Evolutionary conservation across 1,140 invertebrate genomes (phyloP).

Genomic region (Bursaphelenchus mucronatus): DNA sequence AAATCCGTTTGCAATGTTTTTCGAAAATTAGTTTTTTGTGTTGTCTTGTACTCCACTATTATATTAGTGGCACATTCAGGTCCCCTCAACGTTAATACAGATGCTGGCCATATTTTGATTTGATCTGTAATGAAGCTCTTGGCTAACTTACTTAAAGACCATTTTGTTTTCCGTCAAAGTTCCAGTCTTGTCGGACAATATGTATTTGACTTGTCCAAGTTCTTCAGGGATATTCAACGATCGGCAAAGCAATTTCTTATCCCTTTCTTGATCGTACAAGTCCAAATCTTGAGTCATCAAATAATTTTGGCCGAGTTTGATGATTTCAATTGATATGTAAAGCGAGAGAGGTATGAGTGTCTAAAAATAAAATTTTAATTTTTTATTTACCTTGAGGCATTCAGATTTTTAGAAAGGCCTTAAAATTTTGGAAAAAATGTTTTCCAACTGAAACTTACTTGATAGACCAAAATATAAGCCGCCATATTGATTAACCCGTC

Average conservation of each 20-base stretch:
- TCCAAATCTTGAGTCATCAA: conserved; percentile 70
- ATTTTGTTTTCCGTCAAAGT: conserved; percentile 96
- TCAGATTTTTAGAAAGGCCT: too few species aligned
- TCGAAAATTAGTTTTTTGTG: not conserved
- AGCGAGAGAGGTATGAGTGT: conserved; percentile 93
- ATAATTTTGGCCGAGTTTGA: conserved; percentile 89
- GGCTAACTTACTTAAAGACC: conserved; percentile 69
- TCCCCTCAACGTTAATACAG: too few species aligned
- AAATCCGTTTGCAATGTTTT: not conserved
- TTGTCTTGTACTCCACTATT: not conserved
- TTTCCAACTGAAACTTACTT: conserved; percentile 25
- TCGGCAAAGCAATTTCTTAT: conserved; percentile 71
- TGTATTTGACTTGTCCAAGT: conserved; percentile 82
- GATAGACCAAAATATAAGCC: conserved; percentile 61
- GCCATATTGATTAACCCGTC: conserved; percentile 62
- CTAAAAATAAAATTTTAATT: conserved; percentile 64
- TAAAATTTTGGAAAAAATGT: conserved; percentile 46
- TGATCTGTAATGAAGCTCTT: not conserved
- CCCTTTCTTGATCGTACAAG: conserved; percentile 74
- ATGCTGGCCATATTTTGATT: too few species aligned
- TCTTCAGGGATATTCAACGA: conserved; percentile 95
- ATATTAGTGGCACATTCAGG: not conserved
- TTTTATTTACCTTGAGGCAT: too few species aligned
- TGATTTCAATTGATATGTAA: conserved; percentile 93
- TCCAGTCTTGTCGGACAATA: conserved; percentile 96